Evolutionary conservation across 2,113 vertebrate genomes (phyloP), one percentile per base, ranked within the genome.

Genomic region (Oophaga pumilio): DNA sequence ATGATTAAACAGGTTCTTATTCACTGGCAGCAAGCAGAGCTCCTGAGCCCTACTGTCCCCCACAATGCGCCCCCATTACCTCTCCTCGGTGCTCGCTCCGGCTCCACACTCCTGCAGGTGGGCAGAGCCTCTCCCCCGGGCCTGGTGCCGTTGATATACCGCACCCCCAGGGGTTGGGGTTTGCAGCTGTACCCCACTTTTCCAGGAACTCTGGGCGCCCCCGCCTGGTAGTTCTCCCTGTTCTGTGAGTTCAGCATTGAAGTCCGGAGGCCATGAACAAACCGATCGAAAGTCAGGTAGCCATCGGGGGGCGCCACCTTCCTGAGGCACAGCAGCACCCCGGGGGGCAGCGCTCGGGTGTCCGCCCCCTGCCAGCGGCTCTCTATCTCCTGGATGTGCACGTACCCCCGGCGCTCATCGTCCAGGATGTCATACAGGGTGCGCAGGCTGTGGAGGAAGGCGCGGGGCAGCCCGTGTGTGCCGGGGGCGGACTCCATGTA

Each of bases 341-440:
- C 97, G n/a, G 93, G 92, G 49, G 97, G 97, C 74, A 98, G 89
- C 50, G 95, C 97, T 20, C 91, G 94, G 11, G 96, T 94, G 82
- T 96, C 97, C 0, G 96, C 93, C 1, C 96, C 97, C 77, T 94
- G 94, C 98, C 98, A 99, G 79, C 98, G 97, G 80, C 95, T 96
- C 93, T 99, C 97, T 79, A 99, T 99, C 94, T 99, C 98, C 33
- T 95, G 95, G 1, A 99, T 94, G 92, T 98, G 98, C 33, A 99
- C 96, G 60, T 92, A 97, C 0, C 98, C 98, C 5, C 96, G 93
- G 18, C 94, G 93, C 4, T 92, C 93, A 69, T 99, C 98, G 90
- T 99, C 97, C 90, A 99, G 91, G 86, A 99, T 98, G 89, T 99
- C 97, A 92, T 97, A 99, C 0, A 99, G 94, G 0, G 98, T 97